Percentiles rank a stretch among this genome's conserved stretches.
phyloP scores from a whole-genome alignment of 2,113 vertebrate genomes.

The Oreocharis arfaki region DNA sequence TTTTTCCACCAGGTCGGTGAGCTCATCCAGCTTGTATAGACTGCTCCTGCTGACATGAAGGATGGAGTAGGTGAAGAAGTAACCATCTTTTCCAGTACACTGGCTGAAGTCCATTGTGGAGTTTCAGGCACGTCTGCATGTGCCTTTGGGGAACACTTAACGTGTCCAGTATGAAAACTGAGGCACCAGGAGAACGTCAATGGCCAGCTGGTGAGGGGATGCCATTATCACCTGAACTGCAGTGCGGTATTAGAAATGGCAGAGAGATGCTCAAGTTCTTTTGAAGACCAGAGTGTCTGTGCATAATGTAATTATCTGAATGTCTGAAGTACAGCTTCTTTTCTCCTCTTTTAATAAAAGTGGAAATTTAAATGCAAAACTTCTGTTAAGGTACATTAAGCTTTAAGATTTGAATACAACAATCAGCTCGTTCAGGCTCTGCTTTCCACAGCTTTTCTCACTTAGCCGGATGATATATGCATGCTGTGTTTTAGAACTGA shows the following conservation, averaged over 20 bases:
- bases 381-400: slow-evolving; percentile 50
- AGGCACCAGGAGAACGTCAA: not conserved
- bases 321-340: slow-evolving; percentile 11
- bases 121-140: rapidly evolving
- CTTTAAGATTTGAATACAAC: slow-evolving; percentile 29
- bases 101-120: not conserved
- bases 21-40: not conserved
- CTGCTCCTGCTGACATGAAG: not conserved
- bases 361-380: slow-evolving; percentile 52
- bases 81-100: not conserved
- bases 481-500: slow-evolving; percentile 25
- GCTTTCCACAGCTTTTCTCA: slow-evolving; percentile 30
- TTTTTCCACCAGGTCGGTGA: not conserved
- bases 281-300: not conserved
- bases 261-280: not conserved
- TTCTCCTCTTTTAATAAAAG: not conserved
- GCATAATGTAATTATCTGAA: not conserved
- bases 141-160: not conserved
- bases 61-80: not conserved
- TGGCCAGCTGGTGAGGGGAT: not conserved
- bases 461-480: slow-evolving; percentile 41
- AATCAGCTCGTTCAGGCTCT: not conserved
- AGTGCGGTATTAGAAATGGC: not conserved
- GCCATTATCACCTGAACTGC: not conserved
- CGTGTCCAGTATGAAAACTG: not conserved